Conservation (phyloP, 2,888 invertebrate genomes). For the Masnerella sp. region DNA sequence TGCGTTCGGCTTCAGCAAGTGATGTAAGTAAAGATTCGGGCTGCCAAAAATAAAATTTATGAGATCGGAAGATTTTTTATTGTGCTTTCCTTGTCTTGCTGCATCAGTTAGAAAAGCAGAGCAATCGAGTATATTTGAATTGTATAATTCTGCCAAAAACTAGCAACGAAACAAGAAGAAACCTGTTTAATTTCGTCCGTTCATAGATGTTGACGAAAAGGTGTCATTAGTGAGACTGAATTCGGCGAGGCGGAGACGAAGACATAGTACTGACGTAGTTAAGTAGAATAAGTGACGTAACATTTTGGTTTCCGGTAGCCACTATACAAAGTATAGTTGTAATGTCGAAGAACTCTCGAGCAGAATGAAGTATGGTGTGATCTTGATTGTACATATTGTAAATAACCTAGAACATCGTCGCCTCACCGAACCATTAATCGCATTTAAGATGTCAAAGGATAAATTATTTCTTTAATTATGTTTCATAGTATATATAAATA, state of each 20-base stretch:
- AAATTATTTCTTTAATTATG: conserved; percentile 70
- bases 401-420: conserved; percentile 71
- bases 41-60: conserved; percentile 16
- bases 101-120: no score
- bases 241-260: conserved; percentile 28
- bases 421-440: conserved; percentile 67
- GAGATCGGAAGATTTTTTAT: no score
- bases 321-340: conserved; percentile 16
- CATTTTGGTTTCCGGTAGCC: not conserved
- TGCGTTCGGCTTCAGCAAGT: conserved; percentile 50
- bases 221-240: conserved; percentile 49
- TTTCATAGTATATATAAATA: conserved; percentile 68
- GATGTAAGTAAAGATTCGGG: conserved; percentile 47
- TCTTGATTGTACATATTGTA: conserved; percentile 72
- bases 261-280: conserved; percentile 24
- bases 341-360: conserved; percentile 16
- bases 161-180: no score
- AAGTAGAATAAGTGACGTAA: not conserved
- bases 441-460: conserved; percentile 61
- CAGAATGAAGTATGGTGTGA: conserved; percentile 43
- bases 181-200: no score
- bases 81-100: no score
- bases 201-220: not conserved
- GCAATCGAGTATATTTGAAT: no score
- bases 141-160: no score